phyloP scores from a whole-genome alignment of 2,113 vertebrate genomes.

The Spea bombifrons region DNA sequence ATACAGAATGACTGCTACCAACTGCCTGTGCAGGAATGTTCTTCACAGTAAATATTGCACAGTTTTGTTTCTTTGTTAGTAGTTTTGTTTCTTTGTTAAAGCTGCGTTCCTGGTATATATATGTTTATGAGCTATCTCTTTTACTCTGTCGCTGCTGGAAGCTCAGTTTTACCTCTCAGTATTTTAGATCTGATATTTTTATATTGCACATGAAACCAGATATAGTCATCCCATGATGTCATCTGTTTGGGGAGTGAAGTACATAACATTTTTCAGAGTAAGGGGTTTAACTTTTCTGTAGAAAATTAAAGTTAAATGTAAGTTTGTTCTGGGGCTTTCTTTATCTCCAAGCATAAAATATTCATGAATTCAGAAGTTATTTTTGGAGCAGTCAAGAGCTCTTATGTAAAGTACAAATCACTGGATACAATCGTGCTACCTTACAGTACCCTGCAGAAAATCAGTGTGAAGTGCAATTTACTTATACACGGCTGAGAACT shows the following conservation, averaged over 20 bases:
- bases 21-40: too few relatives aligned
- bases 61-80: too few relatives aligned
- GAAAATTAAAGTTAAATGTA: slow-evolving; percentile 42
- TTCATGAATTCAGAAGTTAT: slow-evolving; percentile 37
- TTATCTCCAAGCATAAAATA: slow-evolving; percentile 45
- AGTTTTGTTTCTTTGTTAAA: too few relatives aligned
- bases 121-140: too few relatives aligned
- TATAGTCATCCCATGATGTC: too few relatives aligned
- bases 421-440: slow-evolving; percentile 32
- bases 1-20: too few relatives aligned
- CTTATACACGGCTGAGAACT: slow-evolving; percentile 18
- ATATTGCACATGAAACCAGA: too few relatives aligned
- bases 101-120: too few relatives aligned
- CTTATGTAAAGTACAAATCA: slow-evolving; percentile 47
- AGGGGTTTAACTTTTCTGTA: slow-evolving; percentile 16
- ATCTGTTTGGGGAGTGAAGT: slow-evolving; percentile 4
- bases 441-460: slow-evolving; percentile 35
- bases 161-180: too few relatives aligned
- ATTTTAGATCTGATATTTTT: too few relatives aligned
- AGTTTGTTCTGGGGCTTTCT: slow-evolving; percentile 41
- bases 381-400: slow-evolving; percentile 39
- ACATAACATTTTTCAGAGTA: slow-evolving; percentile 7
- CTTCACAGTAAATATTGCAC: too few relatives aligned
- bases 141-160: too few relatives aligned
- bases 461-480: slow-evolving; percentile 26